Percentiles rank a stretch among this genome's conserved stretches.
These are phyloP conservation scores for Rhizoglyphus robini DNA, from an alignment of 1,140 invertebrate species.

Conservation along the genomic window DNA sequence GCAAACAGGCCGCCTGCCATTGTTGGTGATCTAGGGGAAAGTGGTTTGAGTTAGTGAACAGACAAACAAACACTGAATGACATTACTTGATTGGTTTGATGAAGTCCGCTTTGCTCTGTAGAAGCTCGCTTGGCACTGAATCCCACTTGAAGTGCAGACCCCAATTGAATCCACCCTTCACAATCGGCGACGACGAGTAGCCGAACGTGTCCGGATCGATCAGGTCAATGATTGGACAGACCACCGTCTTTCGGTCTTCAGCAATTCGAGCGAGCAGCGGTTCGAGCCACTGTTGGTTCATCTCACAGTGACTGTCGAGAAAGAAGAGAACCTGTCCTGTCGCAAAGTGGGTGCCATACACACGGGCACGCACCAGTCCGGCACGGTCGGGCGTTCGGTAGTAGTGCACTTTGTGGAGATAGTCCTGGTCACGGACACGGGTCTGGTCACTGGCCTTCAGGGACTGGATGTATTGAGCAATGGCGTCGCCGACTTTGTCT, in stretches of 20 bases:
- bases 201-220: constrained; percentile 93
- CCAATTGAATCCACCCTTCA: constrained; percentile 64
- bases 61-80: too few relatives aligned
- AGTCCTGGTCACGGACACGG: too few relatives aligned
- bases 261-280: constrained; percentile 62
- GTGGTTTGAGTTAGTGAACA: too few relatives aligned
- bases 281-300: constrained; percentile 75
- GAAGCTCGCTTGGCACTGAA: constrained; percentile 52
- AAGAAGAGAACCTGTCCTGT: constrained; percentile 71
- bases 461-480: too few relatives aligned
- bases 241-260: constrained; percentile 49
- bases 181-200: constrained; percentile 66
- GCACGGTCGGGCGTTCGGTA: constrained; percentile 60
- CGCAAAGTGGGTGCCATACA: constrained; percentile 71
- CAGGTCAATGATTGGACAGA: constrained; percentile 87
- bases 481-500: too few relatives aligned
- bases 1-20: constrained; percentile 97
- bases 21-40: constrained; percentile 57
- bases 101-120: constrained; percentile 55
- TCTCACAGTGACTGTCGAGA: constrained; percentile 90
- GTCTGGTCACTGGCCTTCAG: too few relatives aligned
- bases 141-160: constrained; percentile 92
- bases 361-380: constrained; percentile 81
- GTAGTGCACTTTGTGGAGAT: constrained; percentile 49
- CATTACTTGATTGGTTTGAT: constrained; percentile 61